Percentiles rank a stretch among this genome's conserved stretches.
Conservation (phyloP, 2,797 vertebrate genomes). For the Ctenopoma kingsleyae region DNA sequence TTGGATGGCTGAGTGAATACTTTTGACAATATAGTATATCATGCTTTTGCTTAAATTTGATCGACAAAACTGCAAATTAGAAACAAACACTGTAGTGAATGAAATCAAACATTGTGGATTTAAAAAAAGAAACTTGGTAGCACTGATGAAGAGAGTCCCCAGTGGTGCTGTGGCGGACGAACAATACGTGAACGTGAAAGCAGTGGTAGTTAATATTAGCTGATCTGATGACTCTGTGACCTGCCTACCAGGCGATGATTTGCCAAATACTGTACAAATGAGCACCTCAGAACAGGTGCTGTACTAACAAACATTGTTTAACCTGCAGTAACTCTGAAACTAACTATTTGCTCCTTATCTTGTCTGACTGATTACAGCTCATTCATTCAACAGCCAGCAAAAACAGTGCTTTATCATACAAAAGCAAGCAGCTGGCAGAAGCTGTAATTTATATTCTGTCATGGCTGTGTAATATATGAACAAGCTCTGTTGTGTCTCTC, state of each 20-base stretch:
- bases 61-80: too few species aligned
- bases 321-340: background rate
- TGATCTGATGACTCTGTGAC: background rate
- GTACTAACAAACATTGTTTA: background rate
- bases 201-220: background rate
- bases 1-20: too few species aligned
- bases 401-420: background rate
- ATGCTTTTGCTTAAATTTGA: background rate
- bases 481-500: background rate
- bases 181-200: background rate
- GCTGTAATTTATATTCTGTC: background rate
- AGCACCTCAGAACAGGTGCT: background rate
- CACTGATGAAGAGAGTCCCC: too few species aligned
- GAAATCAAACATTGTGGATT: too few species aligned
- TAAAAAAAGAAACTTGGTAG: too few species aligned
- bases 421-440: background rate
- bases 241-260: background rate
- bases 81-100: too few species aligned
- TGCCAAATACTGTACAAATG: background rate
- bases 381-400: background rate
- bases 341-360: background rate
- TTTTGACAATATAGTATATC: too few species aligned
- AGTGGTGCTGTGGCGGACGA: too few species aligned
- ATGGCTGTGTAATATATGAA: background rate
- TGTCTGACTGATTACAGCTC: background rate